phyloP scores from a whole-genome alignment of 2,113 vertebrate genomes.

The Equus przewalskii region DNA sequence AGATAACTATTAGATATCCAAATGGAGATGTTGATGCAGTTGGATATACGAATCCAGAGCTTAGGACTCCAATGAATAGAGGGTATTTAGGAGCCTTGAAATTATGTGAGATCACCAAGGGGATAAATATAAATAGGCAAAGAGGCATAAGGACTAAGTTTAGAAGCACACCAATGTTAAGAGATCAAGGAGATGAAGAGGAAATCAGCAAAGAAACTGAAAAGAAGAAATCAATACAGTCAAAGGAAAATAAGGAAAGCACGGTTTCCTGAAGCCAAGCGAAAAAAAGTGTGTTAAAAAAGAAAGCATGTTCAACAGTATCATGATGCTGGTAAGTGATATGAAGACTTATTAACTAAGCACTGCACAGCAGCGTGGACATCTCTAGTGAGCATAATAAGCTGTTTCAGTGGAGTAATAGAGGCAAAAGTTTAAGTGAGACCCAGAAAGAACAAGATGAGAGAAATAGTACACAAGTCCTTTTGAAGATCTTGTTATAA shows the following conservation, averaged over 20 bases:
- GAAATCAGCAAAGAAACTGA: conserved; percentile 9
- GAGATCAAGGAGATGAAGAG: not conserved
- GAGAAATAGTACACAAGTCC: not conserved
- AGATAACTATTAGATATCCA: not conserved
- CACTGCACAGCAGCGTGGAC: not conserved
- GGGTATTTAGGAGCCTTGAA: not conserved
- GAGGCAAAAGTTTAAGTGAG: not conserved
- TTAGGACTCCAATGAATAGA: not conserved
- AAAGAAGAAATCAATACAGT: not conserved
- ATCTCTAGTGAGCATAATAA: not conserved
- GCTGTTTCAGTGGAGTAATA: not conserved
- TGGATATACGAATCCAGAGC: not conserved
- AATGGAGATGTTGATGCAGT: not conserved
- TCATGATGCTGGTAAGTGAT: not conserved
- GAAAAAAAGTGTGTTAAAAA: not conserved
- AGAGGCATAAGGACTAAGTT: not conserved
- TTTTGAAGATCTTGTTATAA: not conserved
- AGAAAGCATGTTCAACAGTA: not conserved
- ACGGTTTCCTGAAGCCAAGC: not conserved
- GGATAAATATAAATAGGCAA: not conserved
- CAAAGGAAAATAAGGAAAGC: not conserved
- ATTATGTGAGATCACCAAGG: not conserved
- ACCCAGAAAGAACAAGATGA: not conserved
- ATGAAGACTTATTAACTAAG: not conserved
- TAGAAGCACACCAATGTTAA: not conserved